Conservation (phyloP, 2,888 invertebrate species). For the Drosophila multiciliata region DNA sequence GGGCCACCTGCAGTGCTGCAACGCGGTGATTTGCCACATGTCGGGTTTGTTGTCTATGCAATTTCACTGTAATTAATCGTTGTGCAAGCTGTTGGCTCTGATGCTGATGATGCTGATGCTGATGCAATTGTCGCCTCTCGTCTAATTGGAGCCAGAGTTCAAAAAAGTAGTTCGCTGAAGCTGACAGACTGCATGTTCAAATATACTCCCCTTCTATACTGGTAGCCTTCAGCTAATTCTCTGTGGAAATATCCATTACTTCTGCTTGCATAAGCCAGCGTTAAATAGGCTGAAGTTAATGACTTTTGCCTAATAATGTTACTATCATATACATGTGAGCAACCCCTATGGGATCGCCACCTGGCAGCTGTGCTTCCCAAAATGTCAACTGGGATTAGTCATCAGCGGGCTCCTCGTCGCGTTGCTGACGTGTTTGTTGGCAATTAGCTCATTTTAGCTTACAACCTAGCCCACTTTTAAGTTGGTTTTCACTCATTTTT, state of each 20-base stretch:
- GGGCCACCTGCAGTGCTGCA: neutral
- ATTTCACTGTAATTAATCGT: conserved; percentile 58
- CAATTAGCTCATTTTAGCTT: conserved; percentile 56
- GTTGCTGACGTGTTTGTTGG: conserved; percentile 64
- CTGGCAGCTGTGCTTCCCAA: conserved; percentile 28
- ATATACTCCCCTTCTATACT: neutral
- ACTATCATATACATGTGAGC: conserved; percentile 42
- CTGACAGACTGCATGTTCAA: neutral
- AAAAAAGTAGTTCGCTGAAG: conserved; percentile 29
- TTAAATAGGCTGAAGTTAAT: conserved; percentile 66
- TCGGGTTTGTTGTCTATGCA: conserved; percentile 26
- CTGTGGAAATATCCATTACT: conserved; percentile 47
- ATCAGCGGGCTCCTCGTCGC: conserved; percentile 25
- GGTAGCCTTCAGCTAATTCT: neutral
- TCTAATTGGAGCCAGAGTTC: conserved; percentile 27
- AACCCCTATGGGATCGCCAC: conserved; percentile 36
- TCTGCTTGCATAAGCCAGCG: conserved; percentile 57
- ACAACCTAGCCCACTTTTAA: conserved; percentile 33
- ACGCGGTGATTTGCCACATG: conserved; percentile 5
- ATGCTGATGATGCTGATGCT: conserved; percentile 37
- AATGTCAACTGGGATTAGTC: conserved; percentile 43
- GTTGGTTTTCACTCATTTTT: conserved; percentile 45
- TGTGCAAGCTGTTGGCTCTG: conserved; percentile 50
- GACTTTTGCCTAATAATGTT: conserved; percentile 72
- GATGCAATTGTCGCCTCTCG: conserved; percentile 44